These are phyloP conservation scores for Panagrolaimus sp. DNA, from an alignment of 1,140 invertebrate species.

Conservation along the genomic window DNA sequence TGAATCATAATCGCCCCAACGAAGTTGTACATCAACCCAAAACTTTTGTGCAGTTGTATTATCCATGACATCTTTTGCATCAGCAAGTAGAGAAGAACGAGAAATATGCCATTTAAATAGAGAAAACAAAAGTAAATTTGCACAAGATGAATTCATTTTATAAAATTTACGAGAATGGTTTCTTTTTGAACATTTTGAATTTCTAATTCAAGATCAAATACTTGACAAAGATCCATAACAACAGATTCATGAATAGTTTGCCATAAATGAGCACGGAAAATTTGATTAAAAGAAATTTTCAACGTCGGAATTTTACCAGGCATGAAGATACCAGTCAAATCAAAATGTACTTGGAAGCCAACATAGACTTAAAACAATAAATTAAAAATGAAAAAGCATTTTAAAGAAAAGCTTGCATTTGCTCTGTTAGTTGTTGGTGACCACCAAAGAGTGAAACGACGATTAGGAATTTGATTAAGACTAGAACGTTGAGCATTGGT, in stretches of 20 bases:
- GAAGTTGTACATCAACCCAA: conserved; percentile 95
- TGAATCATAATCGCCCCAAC: conserved; percentile 99
- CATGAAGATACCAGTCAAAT: conserved; percentile 99
- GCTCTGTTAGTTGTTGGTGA: conserved; percentile 98
- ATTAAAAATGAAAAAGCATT: neutral
- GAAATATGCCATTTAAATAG: conserved; percentile 99
- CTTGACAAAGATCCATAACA: conserved; percentile 97
- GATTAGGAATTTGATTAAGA: conserved; percentile 99
- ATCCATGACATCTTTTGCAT: conserved; percentile 98
- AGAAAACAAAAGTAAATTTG: conserved; percentile 94
- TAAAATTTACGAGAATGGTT: conserved; percentile 97
- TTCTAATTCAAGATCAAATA: conserved; percentile 98
- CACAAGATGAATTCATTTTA: conserved; percentile 99
- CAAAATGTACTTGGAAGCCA: conserved; percentile 95
- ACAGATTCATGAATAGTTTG: conserved; percentile 99
- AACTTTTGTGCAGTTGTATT: conserved; percentile 95
- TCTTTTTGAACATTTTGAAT: conserved; percentile 99
- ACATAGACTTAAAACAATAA: conserved; percentile 71
- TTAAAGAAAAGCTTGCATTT: conserved; percentile 67
- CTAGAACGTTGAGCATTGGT: conserved; percentile 98
- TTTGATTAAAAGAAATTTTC: conserved; percentile 98
- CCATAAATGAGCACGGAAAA: conserved; percentile 99
- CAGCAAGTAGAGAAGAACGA: conserved; percentile 85
- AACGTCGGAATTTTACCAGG: conserved; percentile 99
- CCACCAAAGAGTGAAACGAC: conserved; percentile 99